A percentile compares a stretch with the other conserved stretches of the same genome.
phyloP scores from a whole-genome alignment of 2,113 vertebrate species.

The Sminthopsis crassicaudata region DNA sequence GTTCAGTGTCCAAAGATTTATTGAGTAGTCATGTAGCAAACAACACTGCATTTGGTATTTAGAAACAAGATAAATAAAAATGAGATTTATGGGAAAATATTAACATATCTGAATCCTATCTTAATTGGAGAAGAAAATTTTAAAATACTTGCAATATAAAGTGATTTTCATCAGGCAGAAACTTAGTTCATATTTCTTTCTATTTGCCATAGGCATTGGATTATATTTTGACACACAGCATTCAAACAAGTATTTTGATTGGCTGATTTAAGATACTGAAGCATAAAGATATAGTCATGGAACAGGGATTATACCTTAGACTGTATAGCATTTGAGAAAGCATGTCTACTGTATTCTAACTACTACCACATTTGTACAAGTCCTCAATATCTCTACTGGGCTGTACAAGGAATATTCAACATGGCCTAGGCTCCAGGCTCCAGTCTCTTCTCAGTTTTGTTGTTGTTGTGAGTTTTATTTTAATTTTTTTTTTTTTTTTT shows the following conservation, averaged over 20 bases:
- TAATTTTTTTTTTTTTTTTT: too few relatives aligned
- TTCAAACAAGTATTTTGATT: slow-evolving; percentile 8
- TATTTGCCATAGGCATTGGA: neutral
- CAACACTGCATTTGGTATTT: neutral
- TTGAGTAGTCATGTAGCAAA: neutral
- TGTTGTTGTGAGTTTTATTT: too few relatives aligned
- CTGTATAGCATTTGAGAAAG: neutral
- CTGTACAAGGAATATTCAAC: neutral
- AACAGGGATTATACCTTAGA: slow-evolving; percentile 2
- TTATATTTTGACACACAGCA: neutral
- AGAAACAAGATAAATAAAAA: neutral
- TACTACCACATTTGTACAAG: neutral
- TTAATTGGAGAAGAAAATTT: neutral
- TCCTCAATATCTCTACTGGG: neutral
- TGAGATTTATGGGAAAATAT: neutral
- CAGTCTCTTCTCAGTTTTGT: neutral
- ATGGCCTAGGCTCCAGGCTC: neutral
- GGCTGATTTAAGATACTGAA: slow-evolving; percentile 7
- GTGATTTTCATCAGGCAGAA: neutral
- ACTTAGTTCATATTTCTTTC: neutral
- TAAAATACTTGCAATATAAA: neutral
- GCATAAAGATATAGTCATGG: neutral
- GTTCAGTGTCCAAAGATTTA: neutral
- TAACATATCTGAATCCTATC: neutral
- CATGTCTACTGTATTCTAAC: neutral